Evolutionary conservation across 2,888 invertebrate genomes (phyloP).

Genomic region (Alloplasta piceator): DNA sequence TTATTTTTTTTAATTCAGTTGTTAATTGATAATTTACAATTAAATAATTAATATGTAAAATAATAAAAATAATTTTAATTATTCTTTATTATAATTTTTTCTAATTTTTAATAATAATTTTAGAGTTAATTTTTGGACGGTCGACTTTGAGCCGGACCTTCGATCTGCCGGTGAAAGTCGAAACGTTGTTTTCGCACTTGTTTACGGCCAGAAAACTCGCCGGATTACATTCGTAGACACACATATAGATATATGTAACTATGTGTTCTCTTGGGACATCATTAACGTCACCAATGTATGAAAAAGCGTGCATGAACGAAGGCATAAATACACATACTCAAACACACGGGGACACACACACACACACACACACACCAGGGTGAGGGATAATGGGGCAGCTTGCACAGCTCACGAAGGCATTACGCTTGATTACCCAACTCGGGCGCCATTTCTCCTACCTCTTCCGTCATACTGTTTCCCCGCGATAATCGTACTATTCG

Average conservation of each 20-base stretch:
- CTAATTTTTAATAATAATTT: neutral
- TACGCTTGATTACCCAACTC: slow-evolving; percentile 76
- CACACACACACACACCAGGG: slow-evolving; percentile 29
- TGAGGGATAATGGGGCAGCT: slow-evolving; percentile 54
- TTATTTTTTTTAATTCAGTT: too few relatives aligned
- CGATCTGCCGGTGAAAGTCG: slow-evolving; percentile 21
- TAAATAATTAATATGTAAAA: too few relatives aligned
- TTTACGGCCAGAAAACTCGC: slow-evolving; percentile 40
- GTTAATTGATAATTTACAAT: too few relatives aligned
- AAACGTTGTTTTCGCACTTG: slow-evolving; percentile 51
- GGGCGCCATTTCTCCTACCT: slow-evolving; percentile 60
- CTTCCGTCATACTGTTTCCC: slow-evolving; percentile 55
- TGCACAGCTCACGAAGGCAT: slow-evolving; percentile 78
- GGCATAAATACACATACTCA: slow-evolving; percentile 66
- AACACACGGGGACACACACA: slow-evolving; percentile 24
- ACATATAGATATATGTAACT: slow-evolving; percentile 9
- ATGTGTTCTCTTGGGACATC: slow-evolving; percentile 79
- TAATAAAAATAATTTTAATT: too few relatives aligned
- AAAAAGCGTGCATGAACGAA: slow-evolving; percentile 76
- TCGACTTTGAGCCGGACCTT: slow-evolving; percentile 19
- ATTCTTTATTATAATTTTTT: neutral
- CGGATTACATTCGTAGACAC: slow-evolving; percentile 55
- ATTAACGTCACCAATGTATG: slow-evolving; percentile 79
- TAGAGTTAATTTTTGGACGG: neutral
- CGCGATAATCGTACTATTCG: slow-evolving; percentile 12